Evolutionary conservation across 1,140 invertebrate species (phyloP), one percentile per base, ranked within the genome.

Genomic region (Drosophila equinoxialis): DNA sequence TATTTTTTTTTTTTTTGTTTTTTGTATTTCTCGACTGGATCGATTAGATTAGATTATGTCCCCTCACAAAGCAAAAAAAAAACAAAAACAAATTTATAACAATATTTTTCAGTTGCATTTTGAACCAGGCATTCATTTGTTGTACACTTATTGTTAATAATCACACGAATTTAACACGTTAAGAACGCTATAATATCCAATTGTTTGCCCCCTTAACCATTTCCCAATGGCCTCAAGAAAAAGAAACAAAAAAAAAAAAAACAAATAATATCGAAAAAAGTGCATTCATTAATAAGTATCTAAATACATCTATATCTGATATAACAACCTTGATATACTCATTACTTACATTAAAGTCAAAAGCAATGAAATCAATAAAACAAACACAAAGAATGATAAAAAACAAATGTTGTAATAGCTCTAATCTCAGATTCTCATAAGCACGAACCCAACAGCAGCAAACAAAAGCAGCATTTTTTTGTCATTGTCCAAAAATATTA

Each of bases 101-200:
- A 39, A 39, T 39, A 39, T 41, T 76, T 30, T 14, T 62, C 41
- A 62, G 20, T 59, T 68, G 48, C 41, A 61, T 65, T 55, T 76
- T 75, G 35, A 61, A 61, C 68, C 79, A 71, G 57, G 70, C 74
- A 59, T 68, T 66, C 39, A 66, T 51, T 72, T 75, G 68, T 76
- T 75, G 60, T 68, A 67, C 45, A 62, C 35, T 63, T 65, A 48
- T 74, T 65, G 71, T 65, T 54, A 65, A 61, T 65, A 66, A 51
- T 80, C 73, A 89, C 73, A 89, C 83, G 83, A 87, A 87, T 87
- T 87, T 87, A 87, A 81, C 58, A 83, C 80, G 83, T 80, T 89
- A 71, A 68, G 70, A 89, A 84, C 74, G 79, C 80, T 39, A 65
- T 33, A 17, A 17, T 37, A 45, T 39, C 35, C 14, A 55, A 65